Percentiles rank a stretch among this genome's conserved stretches.
These are phyloP conservation scores for Xylota segnis DNA, from an alignment of 2,888 invertebrate species.

Conservation along the genomic window DNA sequence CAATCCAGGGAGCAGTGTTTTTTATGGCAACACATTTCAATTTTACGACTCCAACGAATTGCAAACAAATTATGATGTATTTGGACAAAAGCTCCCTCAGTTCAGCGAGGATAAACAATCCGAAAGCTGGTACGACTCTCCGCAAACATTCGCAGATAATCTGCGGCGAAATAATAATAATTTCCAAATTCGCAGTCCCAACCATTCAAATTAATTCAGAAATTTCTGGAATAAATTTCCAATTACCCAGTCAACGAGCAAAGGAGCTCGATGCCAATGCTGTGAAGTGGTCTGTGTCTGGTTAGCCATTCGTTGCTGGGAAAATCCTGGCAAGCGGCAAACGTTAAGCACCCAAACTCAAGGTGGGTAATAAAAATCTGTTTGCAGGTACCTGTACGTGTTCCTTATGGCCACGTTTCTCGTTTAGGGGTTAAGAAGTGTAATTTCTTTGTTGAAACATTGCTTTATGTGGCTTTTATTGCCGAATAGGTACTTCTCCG, in stretches of 20 bases:
- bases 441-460: slow-evolving; percentile 29
- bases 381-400: slow-evolving; percentile 44
- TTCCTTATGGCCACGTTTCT: slow-evolving; percentile 20
- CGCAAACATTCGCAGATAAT: slow-evolving; percentile 22
- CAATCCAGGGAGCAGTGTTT: background rate
- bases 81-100: slow-evolving; percentile 3
- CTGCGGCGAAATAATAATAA: slow-evolving; percentile 28
- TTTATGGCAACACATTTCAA: slow-evolving; percentile 9
- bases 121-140: slow-evolving; percentile 5
- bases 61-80: slow-evolving; percentile 28
- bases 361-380: slow-evolving; percentile 51
- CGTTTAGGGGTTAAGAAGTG: slow-evolving; percentile 8
- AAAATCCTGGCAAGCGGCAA: slow-evolving; percentile 4
- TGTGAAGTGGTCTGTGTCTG: background rate
- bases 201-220: slow-evolving; percentile 43
- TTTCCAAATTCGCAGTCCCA: slow-evolving; percentile 27
- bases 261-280: background rate
- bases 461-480: slow-evolving; percentile 34
- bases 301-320: slow-evolving; percentile 15
- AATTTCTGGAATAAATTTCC: slow-evolving; percentile 53
- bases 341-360: slow-evolving; percentile 40
- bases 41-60: slow-evolving; percentile 8
- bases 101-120: slow-evolving; percentile 10
- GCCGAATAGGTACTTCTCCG: slow-evolving; percentile 2
- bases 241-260: slow-evolving; percentile 41